These are phyloP conservation scores for Leucopsar rothschildi DNA, from an alignment of 2,113 vertebrate genomes.

Conservation along the genomic window DNA sequence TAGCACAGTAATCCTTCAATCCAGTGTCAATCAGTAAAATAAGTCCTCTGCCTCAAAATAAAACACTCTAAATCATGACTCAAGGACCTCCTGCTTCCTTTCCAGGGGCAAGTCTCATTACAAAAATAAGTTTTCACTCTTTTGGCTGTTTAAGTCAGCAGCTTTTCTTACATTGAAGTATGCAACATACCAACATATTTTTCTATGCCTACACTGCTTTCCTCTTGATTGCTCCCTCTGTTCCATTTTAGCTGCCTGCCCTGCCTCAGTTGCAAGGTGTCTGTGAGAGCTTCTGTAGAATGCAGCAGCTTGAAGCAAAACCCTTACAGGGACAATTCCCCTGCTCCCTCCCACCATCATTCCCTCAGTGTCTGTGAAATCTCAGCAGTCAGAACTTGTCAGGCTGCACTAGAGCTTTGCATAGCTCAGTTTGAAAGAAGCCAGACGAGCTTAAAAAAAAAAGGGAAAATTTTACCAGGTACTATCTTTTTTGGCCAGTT, in stretches of 20 bases:
- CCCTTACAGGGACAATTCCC: not conserved
- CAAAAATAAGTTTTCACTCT: not conserved
- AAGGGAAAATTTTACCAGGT: not conserved
- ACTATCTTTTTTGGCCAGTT: conserved; percentile 27
- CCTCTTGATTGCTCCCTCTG: not conserved
- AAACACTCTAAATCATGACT: not conserved
- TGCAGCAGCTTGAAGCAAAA: not conserved
- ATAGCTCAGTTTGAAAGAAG: conserved; percentile 30
- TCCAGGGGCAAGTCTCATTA: not conserved
- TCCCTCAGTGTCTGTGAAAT: conserved; percentile 21
- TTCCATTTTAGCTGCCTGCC: not conserved
- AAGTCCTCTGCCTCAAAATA: not conserved
- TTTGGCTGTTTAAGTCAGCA: not conserved
- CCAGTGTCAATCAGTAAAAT: not conserved
- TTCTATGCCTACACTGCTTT: not conserved
- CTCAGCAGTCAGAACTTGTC: conserved; percentile 36
- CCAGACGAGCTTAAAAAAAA: conserved; percentile 27
- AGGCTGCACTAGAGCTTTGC: not conserved
- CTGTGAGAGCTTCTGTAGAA: not conserved
- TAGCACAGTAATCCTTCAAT: not conserved
- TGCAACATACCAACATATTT: not conserved
- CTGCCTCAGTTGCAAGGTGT: not conserved
- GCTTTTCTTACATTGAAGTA: not conserved
- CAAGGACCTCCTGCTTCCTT: not conserved
- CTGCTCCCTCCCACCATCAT: not conserved